Evolutionary conservation across 2,113 vertebrate genomes (phyloP), one percentile per base, ranked within the genome.

Genomic region (Colistium nudipinnis): DNA sequence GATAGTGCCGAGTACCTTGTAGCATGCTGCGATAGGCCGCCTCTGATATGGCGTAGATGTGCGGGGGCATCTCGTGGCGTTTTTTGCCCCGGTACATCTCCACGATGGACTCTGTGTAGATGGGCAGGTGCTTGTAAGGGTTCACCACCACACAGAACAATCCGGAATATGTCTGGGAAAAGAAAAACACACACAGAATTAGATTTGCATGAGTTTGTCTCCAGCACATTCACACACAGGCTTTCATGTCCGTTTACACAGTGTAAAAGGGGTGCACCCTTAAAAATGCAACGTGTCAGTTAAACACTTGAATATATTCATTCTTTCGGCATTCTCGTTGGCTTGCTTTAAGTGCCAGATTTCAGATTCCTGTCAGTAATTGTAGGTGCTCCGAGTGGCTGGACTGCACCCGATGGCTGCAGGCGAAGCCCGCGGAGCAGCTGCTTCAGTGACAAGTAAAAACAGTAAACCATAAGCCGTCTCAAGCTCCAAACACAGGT

Each of bases 61-160:
- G 96, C 0, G 96, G 96, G 0, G 96, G 96, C 91, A 96, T 94
- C 84, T 97, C 96, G 0, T 97, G 96, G 4, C 96, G 95, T 38
- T 97, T 97, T 86, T 96, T 97, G 51, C 96, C 96, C 1, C 95
- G 91, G 80, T 97, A 97, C 95, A 97, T 96, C 80, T 96, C 96
- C 69, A 97, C 94, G 0, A 97, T 97, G 81, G 94, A 91, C 78
- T 97, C 96, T 1, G 96, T 96, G 75, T 97, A 97, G 91, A 97
- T 94, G 53, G 95, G 94, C 55, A 97, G 86, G 89, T 96, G 94
- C 91, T 97, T 97, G 87, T 97, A 97, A 0, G 96, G 96, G 81
- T 97, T 97, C 80, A 97, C 94, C 78, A 96, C 96, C 81, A 97
- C 96, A 33, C 95, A 97, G 93, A 97, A 97, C 13, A 97, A 93